Evolutionary conservation across 2,797 vertebrate genomes (phyloP).

Genomic region (Trichosurus vulpecula): DNA sequence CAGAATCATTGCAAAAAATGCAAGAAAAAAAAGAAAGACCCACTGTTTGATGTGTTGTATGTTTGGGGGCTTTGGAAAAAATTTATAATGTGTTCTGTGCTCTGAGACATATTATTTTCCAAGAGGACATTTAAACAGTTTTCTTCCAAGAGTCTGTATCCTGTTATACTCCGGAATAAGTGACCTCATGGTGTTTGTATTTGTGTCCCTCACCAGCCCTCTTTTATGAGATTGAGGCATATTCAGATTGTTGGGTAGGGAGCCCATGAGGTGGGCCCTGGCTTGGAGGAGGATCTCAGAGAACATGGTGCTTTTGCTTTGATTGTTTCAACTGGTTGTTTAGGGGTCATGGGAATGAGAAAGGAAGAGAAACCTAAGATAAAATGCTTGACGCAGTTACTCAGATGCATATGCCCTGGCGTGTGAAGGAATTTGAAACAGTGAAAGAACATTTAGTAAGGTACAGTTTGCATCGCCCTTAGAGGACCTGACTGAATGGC

Average conservation of each 20-base stretch:
- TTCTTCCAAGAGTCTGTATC: conserved; percentile 84
- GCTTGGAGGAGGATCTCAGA: conserved; percentile 59
- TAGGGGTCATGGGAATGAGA: conserved; percentile 60
- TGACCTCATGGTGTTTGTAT: conserved; percentile 86
- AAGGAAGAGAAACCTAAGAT: conserved; percentile 6
- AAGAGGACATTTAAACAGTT: conserved; percentile 78
- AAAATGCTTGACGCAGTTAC: conserved; percentile 43
- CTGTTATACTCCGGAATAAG: conserved; percentile 81
- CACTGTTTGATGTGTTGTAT: conserved; percentile 61
- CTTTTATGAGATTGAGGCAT: conserved; percentile 75
- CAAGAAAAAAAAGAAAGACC: conserved; percentile 54
- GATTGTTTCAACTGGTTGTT: conserved; percentile 67
- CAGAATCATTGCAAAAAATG: conserved; percentile 10
- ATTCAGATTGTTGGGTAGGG: conserved; percentile 73
- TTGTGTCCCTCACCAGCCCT: conserved; percentile 79
- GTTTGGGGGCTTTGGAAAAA: conserved; percentile 80
- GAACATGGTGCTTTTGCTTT: conserved; percentile 65
- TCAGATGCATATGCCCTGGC: conserved; percentile 61
- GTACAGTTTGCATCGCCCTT: conserved; percentile 64
- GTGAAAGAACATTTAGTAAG: conserved; percentile 59
- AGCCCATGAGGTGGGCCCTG: conserved; percentile 52
- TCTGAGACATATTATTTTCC: conserved; percentile 81
- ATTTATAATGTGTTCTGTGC: conserved; percentile 75
- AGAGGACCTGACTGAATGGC: conserved; percentile 37
- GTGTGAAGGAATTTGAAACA: conserved; percentile 71